Base-by-base conservation (phyloP, 2,113 vertebrate genomes). In the Platanista minor region DNA sequence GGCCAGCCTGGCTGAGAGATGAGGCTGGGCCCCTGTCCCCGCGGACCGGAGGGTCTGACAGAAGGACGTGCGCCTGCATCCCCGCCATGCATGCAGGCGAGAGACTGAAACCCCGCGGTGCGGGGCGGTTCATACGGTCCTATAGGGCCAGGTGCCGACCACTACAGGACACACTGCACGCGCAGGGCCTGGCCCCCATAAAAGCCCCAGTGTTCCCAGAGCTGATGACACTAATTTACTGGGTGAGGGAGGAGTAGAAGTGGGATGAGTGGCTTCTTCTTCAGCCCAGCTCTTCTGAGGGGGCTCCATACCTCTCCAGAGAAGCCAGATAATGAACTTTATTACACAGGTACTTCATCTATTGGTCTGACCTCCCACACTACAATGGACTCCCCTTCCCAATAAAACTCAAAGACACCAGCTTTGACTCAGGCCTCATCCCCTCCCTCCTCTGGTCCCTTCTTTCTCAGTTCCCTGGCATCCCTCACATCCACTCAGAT, bases 1-100 rank as follows among this genome's bases (percentile, higher is more conserved):
- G 97, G 98, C 98, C 96, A 98, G 98, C 94, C 98, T 99, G 90
- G 98, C 98, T 5, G 98, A 98, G 98, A 99, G 99, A 99, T 99
- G 98, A 99, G 91, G 88, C 87, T 72, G 41, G 95, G 97, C 95
- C 81, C 95, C 87, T 75, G 72, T 94, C 84, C 31, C 82, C 85
- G 67, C 41, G 5, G 75, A 78, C 92, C 25, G 0, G 54, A 43
- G 8, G 52, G 80, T 95, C 83, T 93, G 64, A 83, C 57, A 88
- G 61, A 88, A 15, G 87, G 91, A 95, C 95, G 93, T 85, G 64
- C 9, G 64, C 96, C 94, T 86, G 81, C 33, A 29, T 57, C 67
- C 95, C 71, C 62, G 46, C 66, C 12, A 43, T 97, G 98, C 97
- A 98, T 96, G 97, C 78, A n/a, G 36, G 91, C 39, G 64, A 96